These are phyloP conservation scores for Platypus cylindrus DNA, from an alignment of 2,888 invertebrate species.

Conservation along the genomic window DNA sequence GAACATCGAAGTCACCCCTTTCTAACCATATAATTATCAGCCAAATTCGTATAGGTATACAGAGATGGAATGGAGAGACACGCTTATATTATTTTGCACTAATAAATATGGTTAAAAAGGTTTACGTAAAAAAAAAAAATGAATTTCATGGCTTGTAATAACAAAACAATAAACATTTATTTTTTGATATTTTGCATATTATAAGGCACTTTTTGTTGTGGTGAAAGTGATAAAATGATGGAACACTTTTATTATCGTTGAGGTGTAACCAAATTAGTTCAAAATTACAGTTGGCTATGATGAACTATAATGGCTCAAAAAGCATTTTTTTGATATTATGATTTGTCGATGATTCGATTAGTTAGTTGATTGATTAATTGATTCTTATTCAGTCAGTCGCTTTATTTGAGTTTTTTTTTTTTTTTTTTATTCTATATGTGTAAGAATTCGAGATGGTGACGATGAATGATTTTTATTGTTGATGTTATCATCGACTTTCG, in stretches of 20 bases:
- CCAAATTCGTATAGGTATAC: too few relatives aligned
- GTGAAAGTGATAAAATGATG: conserved; percentile 18
- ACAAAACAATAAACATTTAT: conserved; percentile 9
- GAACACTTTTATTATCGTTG: conserved; percentile 23
- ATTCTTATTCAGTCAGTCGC: conserved; percentile 24
- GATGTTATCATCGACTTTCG: conserved; percentile 17
- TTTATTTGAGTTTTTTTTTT: conserved; percentile 10
- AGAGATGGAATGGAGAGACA: conserved; percentile 33
- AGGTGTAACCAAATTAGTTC: conserved; percentile 20
- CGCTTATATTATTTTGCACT: conserved; percentile 19
- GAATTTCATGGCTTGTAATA: conserved; percentile 20
- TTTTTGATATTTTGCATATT: conserved; percentile 22
- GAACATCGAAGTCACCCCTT: conserved; percentile 5
- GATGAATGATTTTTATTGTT: conserved; percentile 13
- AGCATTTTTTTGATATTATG: too few relatives aligned
- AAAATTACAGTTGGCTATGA: too few relatives aligned
- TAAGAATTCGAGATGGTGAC: too few relatives aligned
- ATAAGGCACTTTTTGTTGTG: conserved; percentile 25
- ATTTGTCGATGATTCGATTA: too few relatives aligned
- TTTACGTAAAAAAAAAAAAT: conserved; percentile 15
- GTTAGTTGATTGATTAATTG: too few relatives aligned
- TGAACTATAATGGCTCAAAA: too few relatives aligned
- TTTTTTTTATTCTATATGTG: too few relatives aligned
- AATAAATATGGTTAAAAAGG: conserved; percentile 12
- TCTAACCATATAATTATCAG: conserved; percentile 5